Percentiles rank a stretch among this genome's conserved stretches.
Conservation (phyloP, 2,797 vertebrate species). For the Acanthis flammea region DNA sequence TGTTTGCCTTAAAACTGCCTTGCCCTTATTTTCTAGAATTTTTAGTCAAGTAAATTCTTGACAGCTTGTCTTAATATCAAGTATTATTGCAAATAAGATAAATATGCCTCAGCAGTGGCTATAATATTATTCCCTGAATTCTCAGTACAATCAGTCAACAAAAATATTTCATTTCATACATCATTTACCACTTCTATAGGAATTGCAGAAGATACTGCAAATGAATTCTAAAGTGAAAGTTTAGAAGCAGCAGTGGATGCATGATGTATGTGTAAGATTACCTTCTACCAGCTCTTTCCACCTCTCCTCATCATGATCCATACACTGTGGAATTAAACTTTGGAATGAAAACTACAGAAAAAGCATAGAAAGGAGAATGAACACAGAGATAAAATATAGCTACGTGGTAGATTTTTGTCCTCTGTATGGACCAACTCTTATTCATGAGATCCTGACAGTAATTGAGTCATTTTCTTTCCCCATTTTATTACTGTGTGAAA, state of each 20-base stretch:
- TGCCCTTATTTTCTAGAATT: not conserved
- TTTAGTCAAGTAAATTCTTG: not conserved
- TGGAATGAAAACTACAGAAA: not conserved
- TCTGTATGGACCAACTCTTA: not conserved
- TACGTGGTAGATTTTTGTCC: not conserved
- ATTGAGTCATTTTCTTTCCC: not conserved
- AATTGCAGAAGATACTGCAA: not conserved
- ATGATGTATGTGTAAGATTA: not conserved
- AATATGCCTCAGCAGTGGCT: not conserved
- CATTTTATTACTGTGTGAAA: not conserved
- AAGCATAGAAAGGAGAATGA: not conserved
- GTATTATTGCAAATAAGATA: not conserved
- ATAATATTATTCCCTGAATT: not conserved
- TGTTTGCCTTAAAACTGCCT: not conserved
- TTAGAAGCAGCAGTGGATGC: not conserved
- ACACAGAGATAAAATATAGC: not conserved
- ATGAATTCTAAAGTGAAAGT: not conserved
- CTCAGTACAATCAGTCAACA: not conserved
- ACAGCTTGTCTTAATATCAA: not conserved
- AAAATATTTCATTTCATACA: slow-evolving; percentile 32
- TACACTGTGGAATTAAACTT: not conserved
- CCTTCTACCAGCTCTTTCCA: not conserved
- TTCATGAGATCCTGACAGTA: not conserved
- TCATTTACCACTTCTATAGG: not conserved
- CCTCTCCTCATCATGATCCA: not conserved